Conservation (phyloP, 2,113 vertebrate genomes). For the Pagrus major region DNA sequence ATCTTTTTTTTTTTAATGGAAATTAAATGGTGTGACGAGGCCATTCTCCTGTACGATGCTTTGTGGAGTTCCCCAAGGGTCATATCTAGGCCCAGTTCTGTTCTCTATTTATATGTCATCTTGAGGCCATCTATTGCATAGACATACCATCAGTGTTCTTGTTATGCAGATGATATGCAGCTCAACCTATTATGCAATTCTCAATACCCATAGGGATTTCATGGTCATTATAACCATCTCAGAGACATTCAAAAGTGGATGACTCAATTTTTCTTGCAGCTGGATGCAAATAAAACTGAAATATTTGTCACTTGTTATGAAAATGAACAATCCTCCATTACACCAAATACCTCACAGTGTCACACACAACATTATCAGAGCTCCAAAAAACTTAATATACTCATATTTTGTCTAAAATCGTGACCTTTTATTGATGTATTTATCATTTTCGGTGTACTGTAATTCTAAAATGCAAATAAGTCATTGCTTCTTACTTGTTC, state of each 20-base stretch:
- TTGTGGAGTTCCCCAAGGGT: slow-evolving; percentile 10
- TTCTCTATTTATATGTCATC: slow-evolving; percentile 7
- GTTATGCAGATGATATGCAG: slow-evolving; percentile 51
- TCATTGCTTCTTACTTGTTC: slow-evolving; percentile 14
- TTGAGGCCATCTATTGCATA: slow-evolving; percentile 8
- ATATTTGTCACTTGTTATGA: slow-evolving; percentile 14
- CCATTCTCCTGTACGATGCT: background rate
- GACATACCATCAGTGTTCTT: slow-evolving; percentile 26
- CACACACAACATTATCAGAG: background rate
- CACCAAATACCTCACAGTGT: background rate
- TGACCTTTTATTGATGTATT: background rate
- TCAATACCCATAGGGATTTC: slow-evolving; percentile 37
- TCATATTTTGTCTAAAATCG: background rate
- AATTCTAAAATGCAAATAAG: background rate
- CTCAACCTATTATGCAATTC: slow-evolving; percentile 46
- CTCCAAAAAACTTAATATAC: background rate
- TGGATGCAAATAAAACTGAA: slow-evolving; percentile 1
- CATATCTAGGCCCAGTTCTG: background rate
- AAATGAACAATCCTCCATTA: slow-evolving; percentile 2
- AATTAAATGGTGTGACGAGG: background rate
- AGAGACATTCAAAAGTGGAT: slow-evolving; percentile 21
- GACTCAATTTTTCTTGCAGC: slow-evolving; percentile 11
- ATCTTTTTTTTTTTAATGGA: too few species aligned
- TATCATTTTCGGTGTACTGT: background rate
- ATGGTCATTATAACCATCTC: slow-evolving; percentile 32